Base-by-base conservation (phyloP, 2,888 invertebrate genomes). In the Dermolepida albohirtum region DNA sequence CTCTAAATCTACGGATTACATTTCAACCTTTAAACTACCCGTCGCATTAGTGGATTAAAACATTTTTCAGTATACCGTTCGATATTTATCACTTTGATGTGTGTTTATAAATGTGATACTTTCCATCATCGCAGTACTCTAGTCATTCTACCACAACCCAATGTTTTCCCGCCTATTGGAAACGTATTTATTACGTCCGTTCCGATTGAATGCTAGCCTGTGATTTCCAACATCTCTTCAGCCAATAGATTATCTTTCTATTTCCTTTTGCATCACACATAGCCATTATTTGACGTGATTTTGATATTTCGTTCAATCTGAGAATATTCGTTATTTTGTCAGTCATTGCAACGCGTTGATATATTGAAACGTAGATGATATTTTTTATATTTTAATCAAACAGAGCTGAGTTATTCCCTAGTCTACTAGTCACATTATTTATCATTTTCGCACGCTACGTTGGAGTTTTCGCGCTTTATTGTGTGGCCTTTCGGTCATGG, bases 51-150 rank as follows among this genome's bases (percentile, higher is more conserved):
- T 10, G 66, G 57, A 59, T 66, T 66, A 66, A 66, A 66, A 59
- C 49, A 66, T 66, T 57, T 66, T 57, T 66, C 57, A 65, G 55
- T 34, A 16, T 47, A 11, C 49, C 66, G 11, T 50, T 27, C 16
- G 16, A 41, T 54, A 66, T 66, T 55, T 66, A 66, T 55, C 57
- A 57, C 50, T 39, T 59, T 47, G 66, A 66, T 66, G 50, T 66
- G 39, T 57, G 57, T 39, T 57, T 66, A 66, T 55, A 57, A 66
- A 66, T 66, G 66, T 14, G 57, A 51, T 52, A 12, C 52, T 6
- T 29, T 64, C 54, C 34, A 54, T 54, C 64, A 62, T 55, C 17
- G 17, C 17, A 11, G 14, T 34, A n/a, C 34, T 22, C 10, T 47
- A 12, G 10, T 54, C 54, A 62, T 47, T 16, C 34, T 34, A 34